These are phyloP conservation scores for Urosaurus nigricauda DNA, from an alignment of 2,797 vertebrate genomes.

Conservation along the genomic window DNA sequence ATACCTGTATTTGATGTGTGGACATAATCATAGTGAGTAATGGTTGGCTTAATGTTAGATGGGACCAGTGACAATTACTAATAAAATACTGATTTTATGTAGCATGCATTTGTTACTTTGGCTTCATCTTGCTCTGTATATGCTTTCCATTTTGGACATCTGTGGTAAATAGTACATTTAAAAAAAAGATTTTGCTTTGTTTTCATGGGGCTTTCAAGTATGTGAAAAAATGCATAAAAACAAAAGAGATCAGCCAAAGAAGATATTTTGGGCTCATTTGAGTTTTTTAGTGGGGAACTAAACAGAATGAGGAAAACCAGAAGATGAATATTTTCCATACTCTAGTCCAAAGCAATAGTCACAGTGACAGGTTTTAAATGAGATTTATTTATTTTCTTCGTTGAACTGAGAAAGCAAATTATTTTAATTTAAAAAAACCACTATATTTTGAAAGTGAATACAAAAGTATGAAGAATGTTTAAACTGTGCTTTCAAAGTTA, in stretches of 20 bases:
- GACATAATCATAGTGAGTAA: neutral
- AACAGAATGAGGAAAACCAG: conserved; percentile 23
- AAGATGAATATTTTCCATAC: conserved; percentile 14
- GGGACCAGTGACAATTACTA: neutral
- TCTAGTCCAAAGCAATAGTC: conserved; percentile 16
- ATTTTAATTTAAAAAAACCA: neutral
- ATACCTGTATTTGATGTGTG: neutral
- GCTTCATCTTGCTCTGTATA: neutral
- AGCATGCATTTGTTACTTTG: neutral
- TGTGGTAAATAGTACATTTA: neutral
- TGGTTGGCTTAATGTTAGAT: neutral
- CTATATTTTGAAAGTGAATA: neutral
- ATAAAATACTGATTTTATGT: neutral
- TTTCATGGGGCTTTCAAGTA: neutral
- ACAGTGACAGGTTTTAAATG: neutral
- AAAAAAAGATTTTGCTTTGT: conserved; percentile 3
- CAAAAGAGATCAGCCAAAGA: conserved; percentile 18
- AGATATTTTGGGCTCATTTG: conserved; percentile 15
- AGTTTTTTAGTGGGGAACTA: conserved; percentile 26
- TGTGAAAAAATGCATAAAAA: conserved; percentile 9
- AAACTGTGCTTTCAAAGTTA: neutral
- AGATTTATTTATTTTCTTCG: conserved; percentile 25
- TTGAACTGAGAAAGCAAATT: neutral
- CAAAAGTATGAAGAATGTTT: neutral
- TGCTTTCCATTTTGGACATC: neutral